Evolutionary conservation across 1,140 invertebrate genomes (phyloP), one percentile per base, ranked within the genome.

Genomic region (Bombus waltoni): DNA sequence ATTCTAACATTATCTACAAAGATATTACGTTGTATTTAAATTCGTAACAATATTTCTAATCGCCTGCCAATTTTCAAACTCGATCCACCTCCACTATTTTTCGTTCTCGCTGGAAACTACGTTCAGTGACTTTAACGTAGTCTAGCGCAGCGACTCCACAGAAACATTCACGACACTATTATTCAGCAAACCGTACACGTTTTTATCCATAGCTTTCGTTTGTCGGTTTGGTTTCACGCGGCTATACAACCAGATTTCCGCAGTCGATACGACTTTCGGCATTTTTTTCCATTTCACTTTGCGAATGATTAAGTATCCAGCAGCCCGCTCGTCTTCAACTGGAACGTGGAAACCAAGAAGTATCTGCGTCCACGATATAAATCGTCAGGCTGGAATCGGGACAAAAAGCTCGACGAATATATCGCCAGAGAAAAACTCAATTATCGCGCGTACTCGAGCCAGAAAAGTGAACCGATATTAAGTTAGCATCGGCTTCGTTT

Each of bases 381-480:
- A 71, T 83, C 85, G 65, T 35, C 38, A 28, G 32, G 11, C 32
- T 6, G 40, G 3, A 44, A 70, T 62, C 44, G 28, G 22, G 35
- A 25, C 2, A 53, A 78, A 83, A 78, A 44, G 66, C 57, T 44
- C 10, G 74, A 40, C 25, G 74, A 83, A 72, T 59, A 62, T 86
- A 68, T 83, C 62, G 42, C 74, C 38, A 35, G 9, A 28, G 42
- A 79, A 84, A 73, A 80, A 84, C 68, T 87, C 86, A 80, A 84
- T 87, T 85, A 85, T 70, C 47, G 35, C 74, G 47, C 70, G 82
- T 68, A 38, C 75, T 71, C 86, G 82, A 79, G 86, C 75, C 82
- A 87, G 86, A 74, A 68, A 84, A 80, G 62, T 68, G 86, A 47
- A 38, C 75, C 74, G 82, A 84, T 87, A 87, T 87, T 74, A 76